Percentiles rank a stretch among this genome's conserved stretches.
phyloP scores from a whole-genome alignment of 1,140 invertebrate species.

The Scaptomyza graminum region DNA sequence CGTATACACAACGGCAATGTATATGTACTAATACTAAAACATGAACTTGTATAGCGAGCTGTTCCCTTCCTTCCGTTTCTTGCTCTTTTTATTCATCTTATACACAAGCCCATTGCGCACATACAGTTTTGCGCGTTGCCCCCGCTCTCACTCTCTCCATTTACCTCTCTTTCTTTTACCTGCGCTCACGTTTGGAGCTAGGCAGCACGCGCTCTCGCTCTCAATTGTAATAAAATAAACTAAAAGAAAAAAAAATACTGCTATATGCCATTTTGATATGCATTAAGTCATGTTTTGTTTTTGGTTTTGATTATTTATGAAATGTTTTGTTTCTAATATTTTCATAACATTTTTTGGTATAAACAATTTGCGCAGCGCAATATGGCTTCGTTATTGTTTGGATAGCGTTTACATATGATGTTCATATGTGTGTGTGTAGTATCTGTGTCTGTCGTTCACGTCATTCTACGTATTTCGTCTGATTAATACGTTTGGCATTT shows the following conservation, averaged over 20 bases:
- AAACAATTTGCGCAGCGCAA: slow-evolving; percentile 74
- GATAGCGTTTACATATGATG: slow-evolving; percentile 65
- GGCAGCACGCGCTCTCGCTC: slow-evolving; percentile 37
- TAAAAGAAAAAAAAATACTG: slow-evolving; percentile 19
- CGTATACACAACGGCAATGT: slow-evolving; percentile 1
- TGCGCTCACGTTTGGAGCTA: slow-evolving; percentile 60
- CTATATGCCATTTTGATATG: slow-evolving; percentile 65
- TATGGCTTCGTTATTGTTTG: slow-evolving; percentile 67
- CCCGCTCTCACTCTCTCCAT: slow-evolving; percentile 6
- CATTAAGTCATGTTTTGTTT: slow-evolving; percentile 72
- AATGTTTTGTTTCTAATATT: slow-evolving; percentile 61
- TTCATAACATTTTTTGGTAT: slow-evolving; percentile 51
- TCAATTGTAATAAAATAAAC: slow-evolving; percentile 61
- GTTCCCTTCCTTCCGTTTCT: slow-evolving; percentile 76
- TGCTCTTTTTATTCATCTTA: slow-evolving; percentile 71
- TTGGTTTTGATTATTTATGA: slow-evolving; percentile 41
- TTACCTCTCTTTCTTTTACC: slow-evolving; percentile 42
- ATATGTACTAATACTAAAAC: slow-evolving; percentile 38
- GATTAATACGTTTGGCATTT: slow-evolving; percentile 78
- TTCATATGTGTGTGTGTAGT: slow-evolving; percentile 24
- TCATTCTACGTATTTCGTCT: slow-evolving; percentile 63
- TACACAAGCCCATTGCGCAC: slow-evolving; percentile 77
- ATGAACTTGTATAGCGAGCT: slow-evolving; percentile 50
- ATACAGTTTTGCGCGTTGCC: slow-evolving; percentile 64
- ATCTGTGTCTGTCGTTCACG: slow-evolving; percentile 55